phyloP scores from a whole-genome alignment of 2,888 invertebrate species.

The Azorinus chamasolen region DNA sequence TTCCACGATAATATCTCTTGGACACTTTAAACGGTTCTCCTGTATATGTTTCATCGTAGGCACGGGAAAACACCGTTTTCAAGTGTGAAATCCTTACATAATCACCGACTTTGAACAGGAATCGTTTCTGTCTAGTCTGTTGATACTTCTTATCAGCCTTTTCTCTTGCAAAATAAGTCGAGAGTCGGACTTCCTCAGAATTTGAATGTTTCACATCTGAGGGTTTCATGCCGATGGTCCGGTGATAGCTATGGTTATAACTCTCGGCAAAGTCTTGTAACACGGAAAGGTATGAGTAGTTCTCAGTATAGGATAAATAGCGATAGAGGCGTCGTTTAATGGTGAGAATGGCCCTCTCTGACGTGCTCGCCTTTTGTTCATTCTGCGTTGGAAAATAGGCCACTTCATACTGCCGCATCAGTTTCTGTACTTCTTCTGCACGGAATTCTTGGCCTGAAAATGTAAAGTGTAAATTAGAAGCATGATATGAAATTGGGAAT shows the following conservation, averaged over 20 bases:
- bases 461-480: too few relatives aligned
- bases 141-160: too few relatives aligned
- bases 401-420: conserved; percentile 24
- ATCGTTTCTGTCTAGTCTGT: too few relatives aligned
- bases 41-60: too few relatives aligned
- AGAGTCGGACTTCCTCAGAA: background rate
- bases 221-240: conserved; percentile 12
- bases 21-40: too few relatives aligned
- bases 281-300: conserved; percentile 11
- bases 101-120: too few relatives aligned
- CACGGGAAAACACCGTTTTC: too few relatives aligned
- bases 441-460: conserved; percentile 55
- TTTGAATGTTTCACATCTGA: background rate
- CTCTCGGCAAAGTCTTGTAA: conserved; percentile 29
- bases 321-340: conserved; percentile 41
- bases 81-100: too few relatives aligned
- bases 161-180: conserved; percentile 5
- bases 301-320: conserved; percentile 18
- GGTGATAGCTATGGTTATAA: conserved; percentile 34
- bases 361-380: conserved; percentile 44
- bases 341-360: conserved; percentile 51
- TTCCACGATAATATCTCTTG: too few relatives aligned
- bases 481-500: too few relatives aligned
- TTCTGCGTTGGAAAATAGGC: conserved; percentile 48
- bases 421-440: conserved; percentile 33